A percentile compares a stretch with the other conserved stretches of the same genome.
Evolutionary conservation across 1,140 invertebrate species (phyloP).

Genomic region (Hormaphis cornu): DNA sequence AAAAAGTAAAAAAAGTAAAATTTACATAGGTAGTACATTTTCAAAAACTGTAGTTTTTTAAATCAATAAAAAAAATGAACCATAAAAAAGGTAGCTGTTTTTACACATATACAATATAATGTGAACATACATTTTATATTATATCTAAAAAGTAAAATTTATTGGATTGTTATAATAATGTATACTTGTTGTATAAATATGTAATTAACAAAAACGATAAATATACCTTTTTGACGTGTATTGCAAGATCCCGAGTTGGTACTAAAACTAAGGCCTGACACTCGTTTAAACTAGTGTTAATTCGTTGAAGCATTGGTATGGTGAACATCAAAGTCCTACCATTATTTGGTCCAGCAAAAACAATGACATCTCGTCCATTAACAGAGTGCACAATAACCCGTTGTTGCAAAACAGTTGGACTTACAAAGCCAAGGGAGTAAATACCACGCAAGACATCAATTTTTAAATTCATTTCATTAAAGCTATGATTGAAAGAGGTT

Average conservation of each 20-base stretch:
- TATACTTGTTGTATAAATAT: too few relatives aligned
- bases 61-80: too few relatives aligned
- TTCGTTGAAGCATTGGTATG: slow-evolving; percentile 95
- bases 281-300: slow-evolving; percentile 77
- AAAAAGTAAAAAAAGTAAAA: too few relatives aligned
- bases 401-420: slow-evolving; percentile 98
- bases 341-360: slow-evolving; percentile 96
- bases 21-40: too few relatives aligned
- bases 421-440: slow-evolving; percentile 99
- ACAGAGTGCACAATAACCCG: slow-evolving; percentile 96
- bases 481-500: slow-evolving; percentile 58
- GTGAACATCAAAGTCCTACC: slow-evolving; percentile 99
- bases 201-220: slow-evolving; percentile 27
- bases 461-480: slow-evolving; percentile 97
- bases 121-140: too few relatives aligned
- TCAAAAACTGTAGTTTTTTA: too few relatives aligned
- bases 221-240: slow-evolving; percentile 58
- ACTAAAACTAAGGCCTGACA: slow-evolving; percentile 96
- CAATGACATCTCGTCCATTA: slow-evolving; percentile 92
- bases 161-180: too few relatives aligned
- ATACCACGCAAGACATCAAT: slow-evolving; percentile 95
- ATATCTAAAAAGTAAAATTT: too few relatives aligned
- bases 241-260: slow-evolving; percentile 94
- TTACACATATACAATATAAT: too few relatives aligned
- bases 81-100: too few relatives aligned